These are phyloP conservation scores for Cichladusa arquata DNA, from an alignment of 2,113 vertebrate species.

Conservation along the genomic window DNA sequence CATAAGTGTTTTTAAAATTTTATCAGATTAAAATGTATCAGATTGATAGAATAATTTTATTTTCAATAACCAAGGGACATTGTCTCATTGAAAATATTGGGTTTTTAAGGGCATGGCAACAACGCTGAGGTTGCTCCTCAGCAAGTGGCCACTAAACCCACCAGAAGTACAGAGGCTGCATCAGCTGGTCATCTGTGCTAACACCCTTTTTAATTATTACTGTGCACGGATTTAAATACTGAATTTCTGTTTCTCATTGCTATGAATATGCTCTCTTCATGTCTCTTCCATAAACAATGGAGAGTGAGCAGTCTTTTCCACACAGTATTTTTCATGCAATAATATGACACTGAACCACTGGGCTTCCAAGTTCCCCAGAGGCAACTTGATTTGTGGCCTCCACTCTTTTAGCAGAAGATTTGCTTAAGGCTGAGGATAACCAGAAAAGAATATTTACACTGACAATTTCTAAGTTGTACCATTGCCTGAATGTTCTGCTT, in stretches of 20 bases:
- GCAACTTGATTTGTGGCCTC: background rate
- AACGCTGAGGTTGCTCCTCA: background rate
- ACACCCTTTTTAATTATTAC: background rate
- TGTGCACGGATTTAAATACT: background rate
- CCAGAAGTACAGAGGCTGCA: background rate
- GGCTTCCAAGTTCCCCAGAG: background rate
- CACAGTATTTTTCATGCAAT: background rate
- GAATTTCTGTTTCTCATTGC: background rate
- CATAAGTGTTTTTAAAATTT: background rate
- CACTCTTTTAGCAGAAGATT: background rate
- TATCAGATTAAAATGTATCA: background rate
- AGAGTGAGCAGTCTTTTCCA: background rate
- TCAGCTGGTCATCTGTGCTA: background rate
- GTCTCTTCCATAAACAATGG: background rate
- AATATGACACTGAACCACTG: background rate
- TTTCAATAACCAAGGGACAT: background rate
- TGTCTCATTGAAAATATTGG: background rate
- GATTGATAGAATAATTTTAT: background rate
- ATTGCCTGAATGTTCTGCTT: background rate
- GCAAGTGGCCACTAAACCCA: background rate
- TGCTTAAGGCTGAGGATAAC: slow-evolving; percentile 3
- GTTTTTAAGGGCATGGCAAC: background rate
- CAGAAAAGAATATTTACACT: background rate
- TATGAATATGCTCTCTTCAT: background rate
- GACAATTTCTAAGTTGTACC: background rate